Evolutionary conservation across 1,140 invertebrate species (phyloP), one percentile per base, ranked within the genome.

Genomic region (Acromyrmex charruanus): DNA sequence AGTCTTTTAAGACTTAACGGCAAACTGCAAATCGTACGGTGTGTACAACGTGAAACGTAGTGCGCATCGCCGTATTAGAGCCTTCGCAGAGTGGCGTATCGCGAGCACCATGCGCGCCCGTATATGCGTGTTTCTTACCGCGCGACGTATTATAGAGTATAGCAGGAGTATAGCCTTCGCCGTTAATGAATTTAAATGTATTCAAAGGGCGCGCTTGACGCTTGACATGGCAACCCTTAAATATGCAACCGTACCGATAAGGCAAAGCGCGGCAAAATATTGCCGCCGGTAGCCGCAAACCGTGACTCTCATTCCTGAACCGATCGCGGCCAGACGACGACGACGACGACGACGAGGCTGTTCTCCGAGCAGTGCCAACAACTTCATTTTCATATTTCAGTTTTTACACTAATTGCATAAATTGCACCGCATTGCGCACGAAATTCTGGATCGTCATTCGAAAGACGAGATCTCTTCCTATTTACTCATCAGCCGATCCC

Each of bases 131-230:
- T 75, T 72, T 21, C 25, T 68, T 65, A 18, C 59, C 55, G 35
- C 49, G 61, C 69, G 68, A 74, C 39, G 80, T 74, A 61, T 82
- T 74, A 82, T 74, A 87, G 66, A 77, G 10, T 68, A 68, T 35
- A 88, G 88, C 80, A 82, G 77, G 87, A 88, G 89, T 89, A 87
- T 79, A 90, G 89, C 85, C 89, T 90, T 88, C 87, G 79, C 77
- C 87, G 82, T 82, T 95, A 95, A 95, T 95, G 92, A 94, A 95
- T 95, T 95, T 95, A 94, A 95, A 95, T 95, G 90, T 95, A 94
- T 94, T 94, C 94, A 94, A 94, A 94, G 94, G 93, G 94, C 93
- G 93, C 91, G 93, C 92, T 92, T 94, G 92, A 92, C 91, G 93
- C 93, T 94, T 93, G 94, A 94, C 93, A 94, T 92, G 94, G 92